Conservation (phyloP, 2,113 vertebrate genomes). For the Charadrius vociferus region DNA sequence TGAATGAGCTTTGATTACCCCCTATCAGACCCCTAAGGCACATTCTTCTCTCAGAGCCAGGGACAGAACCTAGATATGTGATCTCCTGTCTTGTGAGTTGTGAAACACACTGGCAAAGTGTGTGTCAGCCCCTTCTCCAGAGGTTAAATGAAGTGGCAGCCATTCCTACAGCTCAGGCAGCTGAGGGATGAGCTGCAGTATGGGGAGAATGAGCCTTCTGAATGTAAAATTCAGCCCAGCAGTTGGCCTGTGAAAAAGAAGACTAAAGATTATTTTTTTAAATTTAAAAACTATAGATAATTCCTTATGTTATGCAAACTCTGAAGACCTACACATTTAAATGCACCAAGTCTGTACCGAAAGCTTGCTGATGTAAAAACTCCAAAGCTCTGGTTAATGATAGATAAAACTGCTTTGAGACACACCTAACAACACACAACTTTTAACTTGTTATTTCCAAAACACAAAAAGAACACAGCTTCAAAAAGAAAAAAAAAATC, state of each 20-base stretch:
- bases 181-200: not conserved
- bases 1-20: slow-evolving; percentile 33
- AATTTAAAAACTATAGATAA: not conserved
- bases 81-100: slow-evolving; percentile 5
- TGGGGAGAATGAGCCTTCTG: not conserved
- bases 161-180: not conserved
- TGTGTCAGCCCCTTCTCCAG: not conserved
- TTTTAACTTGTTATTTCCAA: not conserved
- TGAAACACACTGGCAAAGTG: not conserved
- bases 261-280: no score
- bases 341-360: not conserved
- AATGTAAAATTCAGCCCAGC: not conserved
- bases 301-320: not conserved
- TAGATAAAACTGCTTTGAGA: not conserved
- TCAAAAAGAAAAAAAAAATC: not conserved
- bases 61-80: not conserved
- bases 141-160: not conserved
- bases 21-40: not conserved
- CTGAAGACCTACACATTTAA: not conserved
- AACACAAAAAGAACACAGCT: not conserved
- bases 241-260: not conserved
- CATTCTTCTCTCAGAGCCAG: slow-evolving; percentile 2
- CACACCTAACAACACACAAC: not conserved
- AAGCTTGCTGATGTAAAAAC: not conserved
- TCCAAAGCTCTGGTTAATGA: not conserved